Base-by-base conservation (phyloP, 2,888 invertebrate species). In the Hypercompe scribonia region DNA sequence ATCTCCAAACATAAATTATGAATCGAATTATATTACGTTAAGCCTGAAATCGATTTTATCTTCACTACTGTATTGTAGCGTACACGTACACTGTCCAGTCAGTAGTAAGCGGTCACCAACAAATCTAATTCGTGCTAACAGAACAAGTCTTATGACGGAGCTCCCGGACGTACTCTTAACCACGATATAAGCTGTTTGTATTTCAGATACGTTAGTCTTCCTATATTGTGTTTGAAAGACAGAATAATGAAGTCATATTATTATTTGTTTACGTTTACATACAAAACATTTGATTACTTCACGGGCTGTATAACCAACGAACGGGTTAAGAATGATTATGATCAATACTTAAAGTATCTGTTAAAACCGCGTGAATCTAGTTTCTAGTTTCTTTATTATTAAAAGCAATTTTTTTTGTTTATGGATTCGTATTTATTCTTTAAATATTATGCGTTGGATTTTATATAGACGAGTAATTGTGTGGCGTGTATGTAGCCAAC, bases 211-310 rank as follows among this genome's bases (percentile, higher is more conserved):
- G 18, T 61, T 15, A 31, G 61, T 61, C 18, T 61, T 61, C 31
- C 34, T 36, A 34, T 34, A 34, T 68, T 34, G 50, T 34, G 34
- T 68, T 58, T 28, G 54, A 28, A 54, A 31, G 5, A 54, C 54
- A 18, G 18, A 54, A 34, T 42, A 31, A 68, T 33, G 46, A 50
- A 68, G 68, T 54, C 68, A 58, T 54, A 68, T 28, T 58, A 46
- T 36, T 68, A n/a, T 58, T 54, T 68, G 36, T 58, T 54, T 68
- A 58, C 28, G 34, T 24, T 33, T 7, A 21, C 28, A 28, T 28
- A 58, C 68, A 54, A 54, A 54, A 68, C 36, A 68, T 68, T 58
- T 34, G 10, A 54, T 54, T 54, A 58, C 36, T 54, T 68, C 54
- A 58, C 58, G 54, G 36, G 54, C 34, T 36, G 36, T 13, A 34